These are phyloP conservation scores for Phalacrocorax pelagicus DNA, from an alignment of 2,113 vertebrate species.

Conservation along the genomic window DNA sequence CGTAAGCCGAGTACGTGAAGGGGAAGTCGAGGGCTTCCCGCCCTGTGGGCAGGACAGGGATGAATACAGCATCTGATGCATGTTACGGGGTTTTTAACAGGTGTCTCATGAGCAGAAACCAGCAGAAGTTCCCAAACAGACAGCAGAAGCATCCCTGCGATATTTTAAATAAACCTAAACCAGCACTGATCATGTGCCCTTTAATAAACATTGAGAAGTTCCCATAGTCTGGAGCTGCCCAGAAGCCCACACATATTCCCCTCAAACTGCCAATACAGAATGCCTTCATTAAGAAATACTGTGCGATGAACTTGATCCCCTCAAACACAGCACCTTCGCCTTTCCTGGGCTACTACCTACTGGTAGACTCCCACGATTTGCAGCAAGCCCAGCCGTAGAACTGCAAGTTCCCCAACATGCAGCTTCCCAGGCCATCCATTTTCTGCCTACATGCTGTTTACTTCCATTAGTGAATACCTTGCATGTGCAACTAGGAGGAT, in stretches of 20 bases:
- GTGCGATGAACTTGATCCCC: not conserved
- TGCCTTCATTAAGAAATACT: fast-evolving
- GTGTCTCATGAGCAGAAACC: not conserved
- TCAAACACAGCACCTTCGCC: not conserved
- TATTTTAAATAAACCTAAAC: not conserved
- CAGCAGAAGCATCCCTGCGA: not conserved
- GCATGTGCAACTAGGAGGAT: not conserved
- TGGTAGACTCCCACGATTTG: fast-evolving
- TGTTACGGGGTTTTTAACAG: not conserved
- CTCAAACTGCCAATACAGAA: not conserved
- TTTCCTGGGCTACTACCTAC: fast-evolving
- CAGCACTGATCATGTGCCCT: no score
- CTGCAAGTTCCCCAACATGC: not conserved
- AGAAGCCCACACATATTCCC: fast-evolving
- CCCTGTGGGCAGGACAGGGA: fast-evolving
- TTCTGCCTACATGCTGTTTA: not conserved
- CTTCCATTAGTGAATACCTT: not conserved
- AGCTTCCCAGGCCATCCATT: not conserved
- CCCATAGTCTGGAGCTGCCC: not conserved
- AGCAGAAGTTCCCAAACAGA: no score
- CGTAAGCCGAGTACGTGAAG: not conserved
- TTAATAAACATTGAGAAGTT: no score
- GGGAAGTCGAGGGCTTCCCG: not conserved
- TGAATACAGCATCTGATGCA: not conserved
- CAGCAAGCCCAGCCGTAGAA: not conserved